Evolutionary conservation across 2,888 invertebrate genomes (phyloP).

Genomic region (Gymnosoma rotundatum): DNA sequence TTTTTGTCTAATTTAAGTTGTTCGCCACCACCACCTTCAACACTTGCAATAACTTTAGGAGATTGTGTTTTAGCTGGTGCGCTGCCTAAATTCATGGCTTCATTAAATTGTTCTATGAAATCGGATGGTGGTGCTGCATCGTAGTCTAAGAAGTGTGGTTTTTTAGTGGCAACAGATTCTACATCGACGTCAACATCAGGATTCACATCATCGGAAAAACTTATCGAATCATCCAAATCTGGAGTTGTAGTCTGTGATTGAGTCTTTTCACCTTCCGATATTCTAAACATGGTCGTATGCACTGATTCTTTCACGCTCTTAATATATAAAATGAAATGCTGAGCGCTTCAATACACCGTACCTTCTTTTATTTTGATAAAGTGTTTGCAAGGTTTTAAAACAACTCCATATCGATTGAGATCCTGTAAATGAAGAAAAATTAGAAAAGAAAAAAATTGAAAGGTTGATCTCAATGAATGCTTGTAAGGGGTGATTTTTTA

Average conservation of each 20-base stretch:
- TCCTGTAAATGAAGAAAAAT: slow-evolving; percentile 14
- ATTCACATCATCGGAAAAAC: slow-evolving; percentile 82
- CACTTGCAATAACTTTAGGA: slow-evolving; percentile 52
- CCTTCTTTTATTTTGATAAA: neutral
- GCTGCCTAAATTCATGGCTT: slow-evolving; percentile 66
- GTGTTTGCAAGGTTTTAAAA: slow-evolving; percentile 8
- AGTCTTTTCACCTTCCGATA: slow-evolving; percentile 51
- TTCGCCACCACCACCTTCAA: slow-evolving; percentile 75
- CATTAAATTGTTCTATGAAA: slow-evolving; percentile 77
- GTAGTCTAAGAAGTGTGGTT: slow-evolving; percentile 86
- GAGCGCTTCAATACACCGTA: neutral
- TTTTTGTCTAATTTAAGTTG: slow-evolving; percentile 81
- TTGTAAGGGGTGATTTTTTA: no score
- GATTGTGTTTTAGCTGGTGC: slow-evolving; percentile 21
- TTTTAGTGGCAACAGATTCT: slow-evolving; percentile 81
- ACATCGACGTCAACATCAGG: slow-evolving; percentile 74
- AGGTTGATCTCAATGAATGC: neutral
- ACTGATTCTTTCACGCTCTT: neutral
- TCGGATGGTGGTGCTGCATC: slow-evolving; percentile 85
- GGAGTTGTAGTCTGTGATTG: slow-evolving; percentile 69
- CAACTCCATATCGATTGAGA: slow-evolving; percentile 35
- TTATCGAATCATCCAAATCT: slow-evolving; percentile 69
- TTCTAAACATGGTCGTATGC: slow-evolving; percentile 50
- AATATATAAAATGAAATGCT: neutral
- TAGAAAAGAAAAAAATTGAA: no score